Base-by-base conservation (phyloP, 2,888 invertebrate genomes). In the Hydriomena furcata region DNA sequence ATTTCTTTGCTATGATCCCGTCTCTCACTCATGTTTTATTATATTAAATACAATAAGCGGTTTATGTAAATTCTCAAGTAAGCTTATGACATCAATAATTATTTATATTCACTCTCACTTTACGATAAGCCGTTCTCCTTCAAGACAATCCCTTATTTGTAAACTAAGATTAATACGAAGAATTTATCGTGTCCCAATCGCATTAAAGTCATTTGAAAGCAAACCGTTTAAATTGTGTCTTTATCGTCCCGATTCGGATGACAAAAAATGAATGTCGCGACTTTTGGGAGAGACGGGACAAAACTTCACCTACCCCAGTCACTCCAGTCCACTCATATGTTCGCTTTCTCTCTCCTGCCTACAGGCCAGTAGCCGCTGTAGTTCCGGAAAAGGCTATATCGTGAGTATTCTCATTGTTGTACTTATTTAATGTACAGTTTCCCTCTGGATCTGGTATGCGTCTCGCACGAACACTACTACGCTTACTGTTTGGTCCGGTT, bases 331-430 rank as follows among this genome's bases (percentile, higher is more conserved):
- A 89, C 85, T 89, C 84, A 90, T 84, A 84, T 83, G 87, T 91
- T 86, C 88, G 88, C 91, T 88, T 88, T 91, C 84, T 87, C 80
- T 91, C 84, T 84, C 86, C 82, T 93, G 92, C 86, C 84, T 84
- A 84, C 93, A 96, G 96, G 95, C 95, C 91, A 95, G 95, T 93
- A 96, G 95, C 93, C 95, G 95, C 92, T 95, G 96, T 93, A 96
- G 95, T 93, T 96, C 95, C 92, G 96, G 95, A 92, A 96, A 95
- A 94, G 96, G 96, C 94, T 96, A 96, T 95, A 96, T 96, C 96
- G 96, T 96, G 93, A 95, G 96, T 96, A 93, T 90, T 79, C 70
- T 73, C 80, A 82, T 78, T 83, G 80, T 84, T 85, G 81, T 82
- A 82, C 73, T 78, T 76, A 73, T 79, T 75, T 76, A 73, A 67